Evolutionary conservation across 2,888 invertebrate species (phyloP), one percentile per base, ranked within the genome.

Genomic region (Campaea margaritaria): DNA sequence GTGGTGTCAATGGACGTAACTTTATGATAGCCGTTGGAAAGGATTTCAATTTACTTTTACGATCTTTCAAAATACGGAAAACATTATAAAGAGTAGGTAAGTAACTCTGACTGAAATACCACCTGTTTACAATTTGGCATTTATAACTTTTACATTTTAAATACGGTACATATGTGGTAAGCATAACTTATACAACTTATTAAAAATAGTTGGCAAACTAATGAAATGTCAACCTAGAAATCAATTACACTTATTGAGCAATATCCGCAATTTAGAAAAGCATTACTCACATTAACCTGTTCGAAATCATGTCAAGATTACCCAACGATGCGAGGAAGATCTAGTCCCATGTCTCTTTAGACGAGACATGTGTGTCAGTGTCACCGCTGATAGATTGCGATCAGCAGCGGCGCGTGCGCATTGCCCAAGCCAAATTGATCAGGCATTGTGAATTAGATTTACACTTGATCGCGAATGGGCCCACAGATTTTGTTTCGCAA

Each of bases 371-470:
- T 78, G 57, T 75, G 78, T 77, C 78, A 78, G 71, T 77, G 78
- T 69, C 74, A 73, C 61, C 64, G 58, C 41, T 48, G 38, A 64
- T 64, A 57, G 66, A 58, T 60, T 52, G 59, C 58, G 61, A 58
- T 65, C 58, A 62, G 54, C 44, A 38, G 39, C 44, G 41, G 39
- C 61, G 60, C 65, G 65, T 61, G 67, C 58, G 59, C 62, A 56
- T 65, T 56, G 58, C 62, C 52, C 67, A 67, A 62, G 34, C 42
- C 27, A 60, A 59, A 64, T 63, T 67, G 61, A 69, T 67, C 65
- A 58, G 43, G 67, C 66, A 70, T 72, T 74, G 78, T 76, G 71
- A 74, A 75, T 81, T 76, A 72, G 66, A 80, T 76, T 82, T 73
- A 74, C 77, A 79, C 73, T 62, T 62, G 71, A 65, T 68, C 74